phyloP scores from a whole-genome alignment of 2,797 vertebrate genomes.

The Cryptoblepharus egeriae region DNA sequence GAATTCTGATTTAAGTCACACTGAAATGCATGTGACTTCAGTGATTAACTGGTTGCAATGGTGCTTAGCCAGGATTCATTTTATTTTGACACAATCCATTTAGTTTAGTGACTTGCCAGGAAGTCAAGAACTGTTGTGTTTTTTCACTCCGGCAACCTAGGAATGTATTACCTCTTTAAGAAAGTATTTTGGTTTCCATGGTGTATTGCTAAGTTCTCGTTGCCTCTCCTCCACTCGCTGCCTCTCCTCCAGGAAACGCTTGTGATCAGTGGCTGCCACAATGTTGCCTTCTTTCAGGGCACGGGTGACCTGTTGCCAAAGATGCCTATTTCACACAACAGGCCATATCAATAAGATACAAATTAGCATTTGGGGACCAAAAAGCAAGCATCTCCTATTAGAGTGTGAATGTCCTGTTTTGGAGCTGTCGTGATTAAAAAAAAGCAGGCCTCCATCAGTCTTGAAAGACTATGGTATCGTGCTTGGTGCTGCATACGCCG shows the following conservation, averaged over 20 bases:
- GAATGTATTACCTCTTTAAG: constrained; percentile 85
- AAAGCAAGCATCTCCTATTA: not conserved
- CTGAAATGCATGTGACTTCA: too few species aligned
- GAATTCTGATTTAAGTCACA: too few species aligned
- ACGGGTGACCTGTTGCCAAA: constrained; percentile 91
- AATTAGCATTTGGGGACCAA: not conserved
- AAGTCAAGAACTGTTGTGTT: not conserved
- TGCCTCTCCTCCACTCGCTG: constrained; percentile 89
- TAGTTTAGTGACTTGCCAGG: not conserved
- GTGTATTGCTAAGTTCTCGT: constrained; percentile 74
- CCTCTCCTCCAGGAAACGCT: constrained; percentile 88
- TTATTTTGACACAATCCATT: too few species aligned
- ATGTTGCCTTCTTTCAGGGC: constrained; percentile 89
- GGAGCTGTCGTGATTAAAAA: too few species aligned
- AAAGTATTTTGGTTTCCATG: constrained; percentile 91
- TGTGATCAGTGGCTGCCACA: constrained; percentile 88
- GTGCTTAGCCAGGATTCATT: too few species aligned
- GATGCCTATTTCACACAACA: constrained; percentile 73
- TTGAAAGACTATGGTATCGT: too few species aligned
- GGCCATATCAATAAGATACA: not conserved
- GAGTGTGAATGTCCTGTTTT: not conserved
- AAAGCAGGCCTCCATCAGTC: too few species aligned
- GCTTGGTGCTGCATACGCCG: too few species aligned
- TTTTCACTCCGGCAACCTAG: not conserved
- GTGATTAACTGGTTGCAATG: too few species aligned